These are phyloP conservation scores for Calameuta pallipes DNA, from an alignment of 2,888 invertebrate species.

Conservation along the genomic window DNA sequence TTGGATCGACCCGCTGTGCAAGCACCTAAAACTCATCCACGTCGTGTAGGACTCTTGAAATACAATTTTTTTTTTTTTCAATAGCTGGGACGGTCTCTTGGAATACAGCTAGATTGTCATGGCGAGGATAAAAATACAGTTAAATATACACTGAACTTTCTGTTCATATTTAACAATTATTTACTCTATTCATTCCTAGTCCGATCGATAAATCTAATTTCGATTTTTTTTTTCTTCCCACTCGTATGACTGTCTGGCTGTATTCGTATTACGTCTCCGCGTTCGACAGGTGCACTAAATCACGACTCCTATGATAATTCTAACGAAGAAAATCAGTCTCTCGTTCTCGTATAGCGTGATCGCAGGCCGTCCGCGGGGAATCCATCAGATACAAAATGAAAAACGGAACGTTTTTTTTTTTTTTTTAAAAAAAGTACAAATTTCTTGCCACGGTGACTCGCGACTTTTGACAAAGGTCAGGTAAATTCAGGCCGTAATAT, in stretches of 20 bases:
- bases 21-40: neutral
- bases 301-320: neutral
- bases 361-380: neutral
- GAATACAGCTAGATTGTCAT: neutral
- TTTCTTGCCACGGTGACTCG: neutral
- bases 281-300: neutral
- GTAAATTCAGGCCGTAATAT: neutral
- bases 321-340: conserved; percentile 4
- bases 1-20: neutral
- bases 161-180: neutral
- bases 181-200: neutral
- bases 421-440: neutral
- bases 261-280: neutral
- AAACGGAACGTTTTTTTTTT: neutral
- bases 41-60: neutral
- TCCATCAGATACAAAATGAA: neutral
- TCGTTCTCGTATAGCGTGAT: conserved; percentile 1
- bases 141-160: neutral
- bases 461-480: neutral
- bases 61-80: neutral
- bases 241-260: neutral
- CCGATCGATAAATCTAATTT: neutral
- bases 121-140: neutral
- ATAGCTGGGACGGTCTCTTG: neutral
- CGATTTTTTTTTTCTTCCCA: neutral